Evolutionary conservation across 1,140 invertebrate genomes (phyloP), one percentile per base, ranked within the genome.

Genomic region (Eriocheir sinensis): DNA sequence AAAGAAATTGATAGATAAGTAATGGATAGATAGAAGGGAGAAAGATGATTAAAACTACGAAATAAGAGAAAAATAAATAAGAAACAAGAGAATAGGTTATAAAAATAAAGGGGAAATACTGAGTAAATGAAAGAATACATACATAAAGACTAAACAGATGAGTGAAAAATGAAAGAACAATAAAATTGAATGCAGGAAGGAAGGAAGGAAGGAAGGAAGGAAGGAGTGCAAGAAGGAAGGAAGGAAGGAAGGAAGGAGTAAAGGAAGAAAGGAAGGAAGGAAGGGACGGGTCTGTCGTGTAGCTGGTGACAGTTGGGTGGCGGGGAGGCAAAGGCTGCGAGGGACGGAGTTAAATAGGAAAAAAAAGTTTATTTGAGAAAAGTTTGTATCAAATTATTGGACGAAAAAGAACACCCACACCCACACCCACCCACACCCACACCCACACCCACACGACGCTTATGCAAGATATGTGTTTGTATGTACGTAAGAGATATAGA

Each of bases 391-490:
- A 72, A 12, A n/a, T 72, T 34, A 40, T 40, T 21, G n/a, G 34
- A 86, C 36, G n/a, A 32, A 83, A 17, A n/a, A 17, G 15, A 86
- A 36, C 15, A 86, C 83, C 32, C 83, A 86, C 83, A 86, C 83
- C 32, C 83, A 86, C 83, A 86, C 83, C 32, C 83, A 86, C 83
- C 32, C 83, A 86, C 40, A 86, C 40, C 32, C 40, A 86, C 40
- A 86, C 40, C 32, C 40, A 86, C 40, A 86, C 40, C 32, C 40
- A 86, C 34, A 83, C 34, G 27, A n/a, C n/a, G n/a, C n/a, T n/a
- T n/a, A n/a, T n/a, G n/a, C n/a, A n/a, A n/a, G 4, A 83, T 27
- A 83, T 27, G 27, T 27, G 27, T 83, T 8, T 27, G 27, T 27
- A 83, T 27, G 27, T 83, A 83, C 80, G 27, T 27, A 4, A 30